Evolutionary conservation across 1,140 invertebrate species (phyloP).

Genomic region (Macrobrachium nipponense): DNA sequence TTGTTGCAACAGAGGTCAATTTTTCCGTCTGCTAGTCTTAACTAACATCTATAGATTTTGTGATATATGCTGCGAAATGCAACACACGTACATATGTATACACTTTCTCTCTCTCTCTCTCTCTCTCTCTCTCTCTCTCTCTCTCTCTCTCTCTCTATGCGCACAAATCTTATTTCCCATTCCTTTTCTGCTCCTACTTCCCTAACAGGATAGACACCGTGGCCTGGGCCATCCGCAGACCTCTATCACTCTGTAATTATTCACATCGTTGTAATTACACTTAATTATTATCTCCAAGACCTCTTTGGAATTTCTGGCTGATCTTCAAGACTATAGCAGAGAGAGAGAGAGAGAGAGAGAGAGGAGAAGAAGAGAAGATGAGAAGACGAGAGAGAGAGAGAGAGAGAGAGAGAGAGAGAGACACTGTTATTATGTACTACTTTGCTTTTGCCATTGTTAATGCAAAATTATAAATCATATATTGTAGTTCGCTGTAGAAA

Average conservation of each 20-base stretch:
- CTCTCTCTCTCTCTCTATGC: too few species aligned
- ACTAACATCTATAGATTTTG: too few species aligned
- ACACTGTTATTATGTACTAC: too few species aligned
- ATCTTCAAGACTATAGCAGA: background rate
- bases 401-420: conserved; percentile 18
- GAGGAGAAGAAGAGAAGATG: background rate
- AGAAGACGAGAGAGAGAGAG: conserved; percentile 15
- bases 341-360: conserved; percentile 43
- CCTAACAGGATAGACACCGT: background rate
- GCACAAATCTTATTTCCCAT: background rate
- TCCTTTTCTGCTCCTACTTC: background rate
- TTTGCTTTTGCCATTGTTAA: too few species aligned
- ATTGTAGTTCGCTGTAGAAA: too few species aligned
- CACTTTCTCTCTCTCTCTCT: background rate
- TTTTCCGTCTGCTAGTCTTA: too few species aligned
- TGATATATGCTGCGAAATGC: too few species aligned
- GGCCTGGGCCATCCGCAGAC: conserved; percentile 13
- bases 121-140: background rate
- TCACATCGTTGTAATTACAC: conserved; percentile 50
- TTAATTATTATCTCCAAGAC: conserved; percentile 42
- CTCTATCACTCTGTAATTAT: conserved; percentile 56
- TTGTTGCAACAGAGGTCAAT: too few species aligned
- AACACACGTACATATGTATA: too few species aligned
- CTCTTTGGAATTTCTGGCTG: conserved; percentile 34
- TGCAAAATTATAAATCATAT: too few species aligned